These are phyloP conservation scores for Hydrotaea cyrtoneurina DNA, from an alignment of 2,888 invertebrate species.

Conservation along the genomic window DNA sequence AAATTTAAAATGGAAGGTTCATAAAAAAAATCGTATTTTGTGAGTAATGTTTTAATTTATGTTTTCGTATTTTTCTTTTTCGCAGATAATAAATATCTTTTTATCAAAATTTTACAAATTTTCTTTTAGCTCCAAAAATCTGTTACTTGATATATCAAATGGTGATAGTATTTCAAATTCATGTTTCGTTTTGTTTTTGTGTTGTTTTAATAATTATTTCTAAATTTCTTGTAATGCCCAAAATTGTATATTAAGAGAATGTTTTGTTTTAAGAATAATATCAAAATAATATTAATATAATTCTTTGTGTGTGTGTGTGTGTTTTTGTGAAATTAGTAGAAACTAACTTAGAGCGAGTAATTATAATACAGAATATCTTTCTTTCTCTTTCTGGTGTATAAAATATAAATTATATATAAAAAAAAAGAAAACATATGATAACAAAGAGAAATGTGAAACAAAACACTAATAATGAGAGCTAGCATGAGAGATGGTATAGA, in stretches of 20 bases:
- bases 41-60: neutral
- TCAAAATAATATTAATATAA: constrained; percentile 17
- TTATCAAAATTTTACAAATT: constrained; percentile 12
- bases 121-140: constrained; percentile 4
- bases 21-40: too few relatives aligned
- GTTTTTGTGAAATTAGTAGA: neutral
- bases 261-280: neutral
- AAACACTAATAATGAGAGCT: constrained; percentile 34
- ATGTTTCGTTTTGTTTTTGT: neutral
- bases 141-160: constrained; percentile 15
- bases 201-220: neutral
- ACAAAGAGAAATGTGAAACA: constrained; percentile 28
- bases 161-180: neutral
- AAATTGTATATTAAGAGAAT: neutral
- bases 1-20: too few relatives aligned
- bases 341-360: constrained; percentile 5
- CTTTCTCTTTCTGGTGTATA: neutral
- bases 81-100: neutral
- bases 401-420: constrained; percentile 17
- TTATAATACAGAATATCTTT: constrained; percentile 27
- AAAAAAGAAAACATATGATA: constrained; percentile 17
- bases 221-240: constrained; percentile 29
- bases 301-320: too few relatives aligned
- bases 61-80: neutral
- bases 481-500: constrained; percentile 4